Conservation (phyloP, 2,888 invertebrate species). For the Acleris cristana region DNA sequence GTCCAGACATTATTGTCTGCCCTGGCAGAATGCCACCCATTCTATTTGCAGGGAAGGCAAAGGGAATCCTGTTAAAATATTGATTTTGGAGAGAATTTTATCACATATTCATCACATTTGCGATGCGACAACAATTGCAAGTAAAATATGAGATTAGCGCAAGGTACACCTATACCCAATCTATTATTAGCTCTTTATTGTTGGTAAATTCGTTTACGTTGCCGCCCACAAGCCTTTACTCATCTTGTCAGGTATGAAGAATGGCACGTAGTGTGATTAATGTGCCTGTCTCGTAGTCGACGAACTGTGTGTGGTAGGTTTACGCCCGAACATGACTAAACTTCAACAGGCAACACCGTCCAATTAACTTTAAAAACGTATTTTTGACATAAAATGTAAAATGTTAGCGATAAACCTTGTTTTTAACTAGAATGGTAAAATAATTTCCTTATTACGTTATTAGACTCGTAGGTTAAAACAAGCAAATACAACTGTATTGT, state of each 20-base stretch:
- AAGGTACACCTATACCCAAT: constrained; percentile 10
- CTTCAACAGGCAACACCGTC: constrained; percentile 9
- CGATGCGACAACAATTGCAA: neutral
- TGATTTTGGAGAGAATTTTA: neutral
- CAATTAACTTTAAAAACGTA: neutral
- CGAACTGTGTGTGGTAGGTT: constrained; percentile 42
- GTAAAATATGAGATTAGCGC: neutral
- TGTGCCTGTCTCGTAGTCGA: constrained; percentile 45
- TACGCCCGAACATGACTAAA: constrained; percentile 39
- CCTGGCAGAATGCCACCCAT: constrained; percentile 65
- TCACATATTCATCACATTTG: neutral
- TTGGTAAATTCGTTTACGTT: constrained; percentile 57
- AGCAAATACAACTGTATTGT: too few species aligned
- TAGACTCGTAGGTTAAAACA: too few species aligned
- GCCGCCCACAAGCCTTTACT: constrained; percentile 58
- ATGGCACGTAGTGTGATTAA: constrained; percentile 61
- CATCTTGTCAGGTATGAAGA: constrained; percentile 55
- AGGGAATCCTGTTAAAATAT: constrained; percentile 42
- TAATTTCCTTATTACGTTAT: too few species aligned
- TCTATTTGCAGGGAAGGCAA: constrained; percentile 49
- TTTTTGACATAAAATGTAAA: too few species aligned
- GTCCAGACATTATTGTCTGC: constrained; percentile 66
- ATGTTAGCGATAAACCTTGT: too few species aligned
- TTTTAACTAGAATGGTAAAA: too few species aligned
- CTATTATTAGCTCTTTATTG: constrained; percentile 52